A percentile compares a stretch with the other conserved stretches of the same genome.
Evolutionary conservation across 1,140 invertebrate genomes (phyloP).

Genomic region (Drosophila littoralis): DNA sequence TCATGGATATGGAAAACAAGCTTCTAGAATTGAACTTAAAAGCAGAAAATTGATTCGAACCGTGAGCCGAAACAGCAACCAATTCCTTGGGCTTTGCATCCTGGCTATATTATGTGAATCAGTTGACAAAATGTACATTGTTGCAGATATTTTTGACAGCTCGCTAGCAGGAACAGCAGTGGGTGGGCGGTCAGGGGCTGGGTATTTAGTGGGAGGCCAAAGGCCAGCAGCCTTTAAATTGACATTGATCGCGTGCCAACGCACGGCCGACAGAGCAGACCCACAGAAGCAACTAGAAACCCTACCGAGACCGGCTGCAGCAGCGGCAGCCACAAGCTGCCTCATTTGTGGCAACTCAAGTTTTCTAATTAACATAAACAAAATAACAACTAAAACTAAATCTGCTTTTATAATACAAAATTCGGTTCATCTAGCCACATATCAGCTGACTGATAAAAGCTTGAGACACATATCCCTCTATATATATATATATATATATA

Average conservation of each 20-base stretch:
- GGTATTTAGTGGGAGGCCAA: slow-evolving; percentile 17
- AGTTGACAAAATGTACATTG: slow-evolving; percentile 59
- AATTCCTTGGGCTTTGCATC: too few species aligned
- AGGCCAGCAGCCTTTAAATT: slow-evolving; percentile 22
- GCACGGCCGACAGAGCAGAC: slow-evolving; percentile 9
- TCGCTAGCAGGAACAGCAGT: slow-evolving; percentile 50
- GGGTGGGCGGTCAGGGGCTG: background rate
- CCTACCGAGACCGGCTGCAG: background rate
- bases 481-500: background rate
- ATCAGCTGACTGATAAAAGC: background rate
- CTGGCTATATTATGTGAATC: slow-evolving; percentile 47
- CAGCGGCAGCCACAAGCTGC: background rate
- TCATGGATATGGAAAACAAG: too few species aligned
- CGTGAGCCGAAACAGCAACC: too few species aligned
- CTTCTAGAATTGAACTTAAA: too few species aligned
- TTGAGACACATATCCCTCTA: background rate
- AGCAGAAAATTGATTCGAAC: too few species aligned
- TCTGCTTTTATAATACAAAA: slow-evolving; percentile 6
- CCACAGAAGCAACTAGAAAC: slow-evolving; percentile 10
- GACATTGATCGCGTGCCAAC: slow-evolving; percentile 67
- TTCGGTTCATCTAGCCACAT: slow-evolving; percentile 3
- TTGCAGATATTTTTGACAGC: slow-evolving; percentile 63
- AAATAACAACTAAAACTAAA: slow-evolving; percentile 15
- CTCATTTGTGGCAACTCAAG: slow-evolving; percentile 49
- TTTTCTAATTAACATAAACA: slow-evolving; percentile 47